Evolutionary conservation across 2,113 vertebrate genomes (phyloP).

Genomic region (Daphoenositta chrysoptera): DNA sequence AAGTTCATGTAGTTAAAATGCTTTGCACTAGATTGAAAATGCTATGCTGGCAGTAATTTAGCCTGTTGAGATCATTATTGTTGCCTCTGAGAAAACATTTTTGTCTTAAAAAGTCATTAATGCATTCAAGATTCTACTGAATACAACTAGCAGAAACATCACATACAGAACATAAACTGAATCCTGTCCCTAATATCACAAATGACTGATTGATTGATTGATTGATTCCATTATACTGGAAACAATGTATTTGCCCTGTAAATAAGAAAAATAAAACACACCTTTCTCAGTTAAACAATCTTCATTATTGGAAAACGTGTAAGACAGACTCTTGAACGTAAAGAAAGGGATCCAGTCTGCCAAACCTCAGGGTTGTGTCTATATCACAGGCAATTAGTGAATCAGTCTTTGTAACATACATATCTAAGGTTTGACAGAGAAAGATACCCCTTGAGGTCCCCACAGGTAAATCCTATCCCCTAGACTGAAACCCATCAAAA

Average conservation of each 20-base stretch:
- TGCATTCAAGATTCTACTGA: constrained; percentile 25
- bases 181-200: neutral
- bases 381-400: neutral
- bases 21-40: neutral
- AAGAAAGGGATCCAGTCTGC: neutral
- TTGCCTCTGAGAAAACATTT: constrained; percentile 27
- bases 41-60: neutral
- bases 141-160: neutral
- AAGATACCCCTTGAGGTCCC: neutral
- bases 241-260: neutral
- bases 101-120: constrained; percentile 23
- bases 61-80: constrained; percentile 5
- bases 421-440: neutral
- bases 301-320: neutral
- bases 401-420: neutral
- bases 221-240: neutral
- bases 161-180: neutral
- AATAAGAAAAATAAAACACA: neutral
- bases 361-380: neutral
- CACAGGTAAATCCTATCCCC: neutral
- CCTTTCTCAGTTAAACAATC: neutral
- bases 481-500: neutral
- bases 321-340: neutral
- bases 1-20: neutral
- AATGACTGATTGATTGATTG: neutral